A percentile compares a stretch with the other conserved stretches of the same genome.
Conservation (phyloP, 2,797 vertebrate species). For the Tarsius wallacei region DNA sequence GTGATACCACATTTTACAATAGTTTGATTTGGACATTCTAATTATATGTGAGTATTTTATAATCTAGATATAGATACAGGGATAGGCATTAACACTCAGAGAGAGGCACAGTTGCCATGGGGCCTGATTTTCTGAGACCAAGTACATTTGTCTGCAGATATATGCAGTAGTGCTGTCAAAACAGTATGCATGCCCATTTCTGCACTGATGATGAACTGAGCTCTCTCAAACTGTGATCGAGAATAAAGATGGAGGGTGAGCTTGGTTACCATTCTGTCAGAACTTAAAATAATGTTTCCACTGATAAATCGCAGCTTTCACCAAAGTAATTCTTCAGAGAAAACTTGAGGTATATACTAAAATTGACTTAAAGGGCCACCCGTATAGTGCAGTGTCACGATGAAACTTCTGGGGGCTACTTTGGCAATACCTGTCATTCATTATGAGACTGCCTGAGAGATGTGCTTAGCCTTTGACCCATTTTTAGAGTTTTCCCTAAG, state of each 20-base stretch:
- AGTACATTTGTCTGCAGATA: not conserved
- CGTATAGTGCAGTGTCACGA: not conserved
- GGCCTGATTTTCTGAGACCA: constrained; percentile 30
- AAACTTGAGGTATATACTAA: not conserved
- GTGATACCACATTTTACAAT: not conserved
- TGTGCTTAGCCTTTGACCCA: constrained; percentile 21
- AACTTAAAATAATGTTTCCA: not conserved
- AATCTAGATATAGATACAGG: not conserved
- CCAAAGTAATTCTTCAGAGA: not conserved
- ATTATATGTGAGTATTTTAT: not conserved
- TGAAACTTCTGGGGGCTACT: constrained; percentile 15
- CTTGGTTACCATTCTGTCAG: not conserved
- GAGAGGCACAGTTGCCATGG: not conserved
- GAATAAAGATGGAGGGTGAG: not conserved
- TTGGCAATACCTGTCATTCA: not conserved
- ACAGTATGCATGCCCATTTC: not conserved
- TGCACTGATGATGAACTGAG: not conserved
- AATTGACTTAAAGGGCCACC: not conserved
- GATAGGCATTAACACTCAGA: not conserved
- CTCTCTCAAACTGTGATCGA: not conserved
- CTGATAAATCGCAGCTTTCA: not conserved
- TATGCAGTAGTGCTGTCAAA: not conserved
- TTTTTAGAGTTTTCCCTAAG: constrained; percentile 10
- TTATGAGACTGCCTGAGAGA: not conserved
- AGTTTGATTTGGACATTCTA: not conserved